A percentile compares a stretch with the other conserved stretches of the same genome.
phyloP scores from a whole-genome alignment of 2,797 vertebrate species.

The Delichon dasypus region DNA sequence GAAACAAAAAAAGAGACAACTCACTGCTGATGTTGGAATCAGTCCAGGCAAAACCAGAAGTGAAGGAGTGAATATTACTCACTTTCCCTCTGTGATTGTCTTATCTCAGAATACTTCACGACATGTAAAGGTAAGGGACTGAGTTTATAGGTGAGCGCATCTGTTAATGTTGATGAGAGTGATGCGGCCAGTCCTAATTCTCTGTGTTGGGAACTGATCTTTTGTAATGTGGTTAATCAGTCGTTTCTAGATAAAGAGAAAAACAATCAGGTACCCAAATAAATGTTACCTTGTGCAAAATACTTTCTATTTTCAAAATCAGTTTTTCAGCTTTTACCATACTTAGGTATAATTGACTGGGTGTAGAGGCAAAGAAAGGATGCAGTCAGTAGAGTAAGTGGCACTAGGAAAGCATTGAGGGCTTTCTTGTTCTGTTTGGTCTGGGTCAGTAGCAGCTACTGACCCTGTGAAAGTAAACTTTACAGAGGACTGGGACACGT shows the following conservation, averaged over 20 bases:
- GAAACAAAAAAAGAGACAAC: not conserved
- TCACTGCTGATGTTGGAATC: not conserved
- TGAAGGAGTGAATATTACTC: conserved; percentile 14
- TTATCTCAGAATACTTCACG: conserved; percentile 44
- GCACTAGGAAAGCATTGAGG: not conserved
- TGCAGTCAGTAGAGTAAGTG: not conserved
- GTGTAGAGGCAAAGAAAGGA: not conserved
- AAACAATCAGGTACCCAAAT: not conserved
- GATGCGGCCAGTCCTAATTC: conserved; percentile 23
- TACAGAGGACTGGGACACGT: not conserved
- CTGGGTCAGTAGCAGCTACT: not conserved
- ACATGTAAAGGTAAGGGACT: conserved; percentile 40
- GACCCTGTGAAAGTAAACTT: not conserved
- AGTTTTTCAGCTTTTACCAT: not conserved
- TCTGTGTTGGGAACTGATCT: conserved; percentile 39
- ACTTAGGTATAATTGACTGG: not conserved
- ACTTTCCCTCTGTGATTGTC: not conserved
- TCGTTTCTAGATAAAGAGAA: conserved; percentile 17
- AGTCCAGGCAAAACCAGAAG: not conserved
- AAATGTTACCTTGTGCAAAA: not conserved
- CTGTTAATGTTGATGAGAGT: conserved; percentile 48
- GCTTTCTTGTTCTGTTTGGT: not conserved
- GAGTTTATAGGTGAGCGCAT: conserved; percentile 46
- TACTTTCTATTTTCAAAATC: not conserved
- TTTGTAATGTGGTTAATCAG: conserved; percentile 39